Conservation (phyloP, 2,113 vertebrate genomes). For the Pollimyrus isidori region DNA sequence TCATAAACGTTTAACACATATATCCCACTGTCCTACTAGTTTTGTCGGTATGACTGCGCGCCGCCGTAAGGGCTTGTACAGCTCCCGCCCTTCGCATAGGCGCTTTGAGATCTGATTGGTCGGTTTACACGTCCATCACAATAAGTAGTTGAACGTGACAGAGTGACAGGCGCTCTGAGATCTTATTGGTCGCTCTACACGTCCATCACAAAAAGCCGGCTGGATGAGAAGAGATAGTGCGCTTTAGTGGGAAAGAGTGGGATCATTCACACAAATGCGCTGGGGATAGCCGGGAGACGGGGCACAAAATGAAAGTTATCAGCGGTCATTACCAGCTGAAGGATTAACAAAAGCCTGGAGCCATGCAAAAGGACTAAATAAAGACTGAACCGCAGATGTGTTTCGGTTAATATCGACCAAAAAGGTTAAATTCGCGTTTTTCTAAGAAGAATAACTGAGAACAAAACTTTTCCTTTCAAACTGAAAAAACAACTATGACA, state of each 20-base stretch:
- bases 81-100: background rate
- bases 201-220: background rate
- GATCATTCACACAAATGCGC: background rate
- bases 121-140: background rate
- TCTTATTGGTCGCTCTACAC: background rate
- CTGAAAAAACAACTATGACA: slow-evolving; percentile 13
- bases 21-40: background rate
- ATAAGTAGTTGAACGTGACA: background rate
- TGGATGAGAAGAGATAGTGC: background rate
- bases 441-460: background rate
- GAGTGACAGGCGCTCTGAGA: background rate
- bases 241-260: background rate
- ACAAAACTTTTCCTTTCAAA: background rate
- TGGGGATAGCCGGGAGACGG: background rate
- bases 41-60: background rate
- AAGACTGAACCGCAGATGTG: background rate
- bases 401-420: background rate
- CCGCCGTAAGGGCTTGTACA: too few relatives aligned
- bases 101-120: slow-evolving; percentile 12
- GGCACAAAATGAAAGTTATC: background rate
- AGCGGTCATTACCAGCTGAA: background rate
- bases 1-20: background rate
- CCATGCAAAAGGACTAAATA: background rate
- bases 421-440: background rate
- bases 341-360: background rate